Evolutionary conservation across 2,113 vertebrate genomes (phyloP).

Genomic region (Argyrosomus japonicus): DNA sequence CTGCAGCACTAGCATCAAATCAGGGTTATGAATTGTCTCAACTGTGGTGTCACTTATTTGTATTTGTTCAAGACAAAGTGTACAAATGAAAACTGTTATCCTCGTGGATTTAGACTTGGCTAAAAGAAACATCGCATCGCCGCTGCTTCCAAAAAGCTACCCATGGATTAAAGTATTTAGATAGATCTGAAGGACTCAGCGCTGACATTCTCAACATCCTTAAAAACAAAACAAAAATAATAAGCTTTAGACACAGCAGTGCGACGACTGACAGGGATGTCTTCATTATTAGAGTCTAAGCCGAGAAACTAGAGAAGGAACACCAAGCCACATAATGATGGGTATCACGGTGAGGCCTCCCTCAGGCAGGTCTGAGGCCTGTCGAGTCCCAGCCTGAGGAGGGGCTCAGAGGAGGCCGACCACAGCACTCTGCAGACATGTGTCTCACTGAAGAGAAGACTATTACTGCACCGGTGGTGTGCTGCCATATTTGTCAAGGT

Average conservation of each 20-base stretch:
- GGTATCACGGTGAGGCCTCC: constrained; percentile 67
- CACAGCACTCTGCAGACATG: constrained; percentile 34
- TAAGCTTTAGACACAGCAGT: constrained; percentile 35
- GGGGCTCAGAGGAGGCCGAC: constrained; percentile 35
- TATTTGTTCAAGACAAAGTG: constrained; percentile 7
- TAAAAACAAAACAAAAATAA: constrained; percentile 59
- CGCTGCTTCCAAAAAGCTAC: constrained; percentile 23
- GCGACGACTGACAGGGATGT: constrained; percentile 54
- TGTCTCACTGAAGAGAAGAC: constrained; percentile 29
- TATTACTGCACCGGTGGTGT: constrained; percentile 18
- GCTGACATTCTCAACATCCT: constrained; percentile 61
- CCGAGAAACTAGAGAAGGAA: constrained; percentile 66
- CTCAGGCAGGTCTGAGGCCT: constrained; percentile 70
- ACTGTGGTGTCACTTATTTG: constrained; percentile 26
- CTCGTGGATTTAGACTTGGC: constrained; percentile 40
- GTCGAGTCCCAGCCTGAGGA: constrained; percentile 60
- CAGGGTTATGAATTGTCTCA: not conserved
- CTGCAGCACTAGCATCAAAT: constrained; percentile 14
- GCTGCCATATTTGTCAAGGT: constrained; percentile 54
- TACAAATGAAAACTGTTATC: constrained; percentile 44
- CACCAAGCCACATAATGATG: constrained; percentile 71
- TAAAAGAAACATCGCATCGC: constrained; percentile 19
- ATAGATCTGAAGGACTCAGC: constrained; percentile 47
- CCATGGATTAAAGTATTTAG: constrained; percentile 45
- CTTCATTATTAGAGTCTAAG: constrained; percentile 63